Percentiles rank a stretch among this genome's conserved stretches.
Evolutionary conservation across 2,113 vertebrate genomes (phyloP).

Genomic region (Salminus brasiliensis): DNA sequence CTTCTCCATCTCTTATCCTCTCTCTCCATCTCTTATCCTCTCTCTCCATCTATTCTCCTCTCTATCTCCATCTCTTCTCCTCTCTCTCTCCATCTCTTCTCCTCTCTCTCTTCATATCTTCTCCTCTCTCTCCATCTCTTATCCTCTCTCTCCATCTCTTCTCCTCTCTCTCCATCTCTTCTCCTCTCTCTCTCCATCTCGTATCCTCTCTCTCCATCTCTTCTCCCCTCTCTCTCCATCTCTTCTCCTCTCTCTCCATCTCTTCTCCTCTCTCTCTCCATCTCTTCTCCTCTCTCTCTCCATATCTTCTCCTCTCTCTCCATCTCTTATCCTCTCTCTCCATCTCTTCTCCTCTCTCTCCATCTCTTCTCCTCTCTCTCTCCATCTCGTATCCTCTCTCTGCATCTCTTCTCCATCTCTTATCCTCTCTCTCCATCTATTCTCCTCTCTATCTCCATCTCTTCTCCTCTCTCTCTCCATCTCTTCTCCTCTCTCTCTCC

Average conservation of each 20-base stretch:
- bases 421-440: too few relatives aligned
- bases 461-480: background rate
- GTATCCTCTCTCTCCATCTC: too few relatives aligned
- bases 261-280: constrained; percentile 22
- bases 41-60: too few relatives aligned
- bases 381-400: background rate
- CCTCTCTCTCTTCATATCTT: too few relatives aligned
- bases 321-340: too few relatives aligned
- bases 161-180: constrained; percentile 40
- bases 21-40: background rate
- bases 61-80: background rate
- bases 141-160: background rate
- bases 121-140: too few relatives aligned
- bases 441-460: background rate
- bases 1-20: background rate
- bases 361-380: too few relatives aligned
- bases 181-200: too few relatives aligned
- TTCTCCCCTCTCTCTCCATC: background rate
- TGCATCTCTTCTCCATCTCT: background rate
- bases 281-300: constrained; percentile 11
- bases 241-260: too few relatives aligned
- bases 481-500: background rate
- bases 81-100: background rate
- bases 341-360: too few relatives aligned
- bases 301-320: background rate